These are phyloP conservation scores for Lethrus apterus DNA, from an alignment of 1,140 invertebrate species.

Conservation along the genomic window DNA sequence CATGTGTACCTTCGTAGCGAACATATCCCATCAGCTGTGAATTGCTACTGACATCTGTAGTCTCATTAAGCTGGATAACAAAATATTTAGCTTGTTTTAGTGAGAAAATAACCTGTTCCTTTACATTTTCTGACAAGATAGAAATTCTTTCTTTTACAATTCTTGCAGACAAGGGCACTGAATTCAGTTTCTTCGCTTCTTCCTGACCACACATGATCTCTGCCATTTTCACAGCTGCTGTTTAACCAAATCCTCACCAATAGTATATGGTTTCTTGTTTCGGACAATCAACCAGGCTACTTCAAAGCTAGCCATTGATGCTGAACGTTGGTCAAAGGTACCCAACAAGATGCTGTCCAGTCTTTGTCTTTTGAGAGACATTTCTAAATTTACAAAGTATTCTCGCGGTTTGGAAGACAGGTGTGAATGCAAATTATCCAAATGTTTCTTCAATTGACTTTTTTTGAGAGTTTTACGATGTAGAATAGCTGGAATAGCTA, in stretches of 20 bases:
- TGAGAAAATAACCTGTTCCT: conserved; percentile 1
- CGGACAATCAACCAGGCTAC: conserved; percentile 24
- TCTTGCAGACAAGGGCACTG: conserved; percentile 25
- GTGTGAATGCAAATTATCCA: conserved; percentile 21
- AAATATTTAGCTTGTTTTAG: conserved; percentile 16
- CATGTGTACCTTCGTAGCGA: conserved; percentile 24
- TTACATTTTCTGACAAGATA: no score
- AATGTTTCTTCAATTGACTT: conserved; percentile 27
- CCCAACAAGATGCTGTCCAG: conserved; percentile 23
- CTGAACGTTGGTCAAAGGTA: conserved; percentile 26
- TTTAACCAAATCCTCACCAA: conserved; percentile 25
- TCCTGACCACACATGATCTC: conserved; percentile 22
- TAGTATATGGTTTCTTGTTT: conserved; percentile 25
- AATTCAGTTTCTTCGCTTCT: conserved; percentile 27
- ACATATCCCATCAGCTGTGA: conserved; percentile 22
- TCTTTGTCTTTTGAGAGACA: conserved; percentile 23
- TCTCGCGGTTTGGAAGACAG: conserved; percentile 23
- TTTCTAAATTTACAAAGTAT: conserved; percentile 25
- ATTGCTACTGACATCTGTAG: conserved; percentile 20
- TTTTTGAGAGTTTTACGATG: conserved; percentile 28
- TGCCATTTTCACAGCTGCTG: conserved; percentile 22
- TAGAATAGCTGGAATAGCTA: no score
- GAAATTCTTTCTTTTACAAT: conserved; percentile 22
- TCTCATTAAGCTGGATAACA: conserved; percentile 16
- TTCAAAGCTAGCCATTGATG: no score